phyloP scores from a whole-genome alignment of 2,113 vertebrate species.

The Clarias macrocephalus region DNA sequence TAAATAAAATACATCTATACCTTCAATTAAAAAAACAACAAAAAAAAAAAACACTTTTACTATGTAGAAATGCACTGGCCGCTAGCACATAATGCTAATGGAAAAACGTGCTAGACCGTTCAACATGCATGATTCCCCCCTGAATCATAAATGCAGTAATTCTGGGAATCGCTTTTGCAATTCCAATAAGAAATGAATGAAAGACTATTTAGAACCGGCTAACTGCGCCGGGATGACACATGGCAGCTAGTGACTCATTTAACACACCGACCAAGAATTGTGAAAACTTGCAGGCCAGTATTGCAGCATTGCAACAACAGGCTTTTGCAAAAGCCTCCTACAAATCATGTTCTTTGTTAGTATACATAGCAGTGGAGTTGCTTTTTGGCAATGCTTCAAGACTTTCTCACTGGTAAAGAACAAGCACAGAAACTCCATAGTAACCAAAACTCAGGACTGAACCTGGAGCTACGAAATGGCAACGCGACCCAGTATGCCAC shows the following conservation, averaged over 20 bases:
- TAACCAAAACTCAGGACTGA: background rate
- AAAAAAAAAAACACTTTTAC: background rate
- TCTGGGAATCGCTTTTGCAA: background rate
- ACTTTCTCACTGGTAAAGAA: background rate
- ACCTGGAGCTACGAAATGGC: background rate
- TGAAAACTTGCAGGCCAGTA: constrained; percentile 22
- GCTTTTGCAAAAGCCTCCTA: constrained; percentile 24
- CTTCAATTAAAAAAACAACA: no score
- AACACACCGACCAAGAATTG: constrained; percentile 3
- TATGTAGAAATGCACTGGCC: background rate
- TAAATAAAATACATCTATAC: background rate
- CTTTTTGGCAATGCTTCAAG: background rate
- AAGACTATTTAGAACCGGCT: background rate
- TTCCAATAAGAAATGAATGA: constrained; percentile 11
- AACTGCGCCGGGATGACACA: constrained; percentile 10
- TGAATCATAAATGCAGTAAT: background rate
- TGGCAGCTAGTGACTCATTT: constrained; percentile 24
- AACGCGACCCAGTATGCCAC: background rate
- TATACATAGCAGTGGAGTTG: constrained; percentile 5
- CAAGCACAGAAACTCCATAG: background rate
- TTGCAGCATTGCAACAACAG: constrained; percentile 10
- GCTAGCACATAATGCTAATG: background rate
- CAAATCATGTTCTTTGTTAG: constrained; percentile 26
- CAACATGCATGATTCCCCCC: background rate
- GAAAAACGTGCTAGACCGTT: background rate